Conservation (phyloP, 2,113 vertebrate species). For the Gavialis gangeticus region DNA sequence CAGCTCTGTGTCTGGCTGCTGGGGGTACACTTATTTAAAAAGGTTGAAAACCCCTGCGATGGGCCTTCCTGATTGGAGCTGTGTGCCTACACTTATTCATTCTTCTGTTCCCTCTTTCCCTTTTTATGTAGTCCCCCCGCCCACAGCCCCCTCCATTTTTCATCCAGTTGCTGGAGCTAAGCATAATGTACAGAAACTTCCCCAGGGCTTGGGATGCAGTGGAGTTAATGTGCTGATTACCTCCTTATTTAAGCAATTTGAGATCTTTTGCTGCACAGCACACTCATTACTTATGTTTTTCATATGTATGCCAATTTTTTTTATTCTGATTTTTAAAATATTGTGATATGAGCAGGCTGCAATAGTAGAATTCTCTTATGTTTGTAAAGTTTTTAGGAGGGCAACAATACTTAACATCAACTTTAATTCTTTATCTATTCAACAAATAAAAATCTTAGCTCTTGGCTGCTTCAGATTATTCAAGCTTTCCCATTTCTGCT, state of each 20-base stretch:
- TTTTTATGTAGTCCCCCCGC: too few species aligned
- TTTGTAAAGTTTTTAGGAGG: not conserved
- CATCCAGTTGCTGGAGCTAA: too few species aligned
- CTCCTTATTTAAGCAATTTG: not conserved
- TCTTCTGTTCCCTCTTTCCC: too few species aligned
- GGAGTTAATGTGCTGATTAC: not conserved
- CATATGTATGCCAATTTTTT: not conserved
- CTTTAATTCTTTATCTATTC: not conserved
- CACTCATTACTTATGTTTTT: not conserved
- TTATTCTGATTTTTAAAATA: rapidly evolving
- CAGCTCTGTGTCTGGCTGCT: too few species aligned
- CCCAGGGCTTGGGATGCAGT: not conserved
- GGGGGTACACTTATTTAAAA: too few species aligned
- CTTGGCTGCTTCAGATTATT: not conserved
- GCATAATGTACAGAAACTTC: too few species aligned
- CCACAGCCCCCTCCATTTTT: not conserved
- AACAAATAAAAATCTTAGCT: not conserved
- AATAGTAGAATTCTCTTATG: not conserved
- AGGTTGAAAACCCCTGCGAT: not conserved
- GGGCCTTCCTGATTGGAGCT: not conserved
- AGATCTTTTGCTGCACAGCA: not conserved
- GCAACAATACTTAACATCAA: not conserved
- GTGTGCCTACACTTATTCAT: not conserved
- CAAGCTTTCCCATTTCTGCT: not conserved
- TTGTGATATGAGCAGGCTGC: not conserved